Percentiles rank a stretch among this genome's conserved stretches.
phyloP scores from a whole-genome alignment of 1,140 invertebrate species.

The honey bee (Apis mellifera) region DNA sequence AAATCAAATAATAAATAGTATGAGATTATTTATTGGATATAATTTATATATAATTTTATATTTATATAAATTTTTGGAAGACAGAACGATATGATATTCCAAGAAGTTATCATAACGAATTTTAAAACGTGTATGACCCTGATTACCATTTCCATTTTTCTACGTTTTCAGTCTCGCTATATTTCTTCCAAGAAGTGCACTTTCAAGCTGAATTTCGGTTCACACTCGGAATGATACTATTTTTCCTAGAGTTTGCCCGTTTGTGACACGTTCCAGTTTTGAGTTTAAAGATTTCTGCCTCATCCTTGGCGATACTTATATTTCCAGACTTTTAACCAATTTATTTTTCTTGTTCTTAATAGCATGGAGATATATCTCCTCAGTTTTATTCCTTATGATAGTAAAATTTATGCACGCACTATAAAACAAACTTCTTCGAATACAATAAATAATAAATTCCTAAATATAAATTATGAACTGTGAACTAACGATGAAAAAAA shows the following conservation, averaged over 20 bases:
- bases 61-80: no score
- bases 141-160: neutral
- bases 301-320: neutral
- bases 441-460: no score
- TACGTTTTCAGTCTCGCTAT: neutral
- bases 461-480: no score
- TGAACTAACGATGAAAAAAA: no score
- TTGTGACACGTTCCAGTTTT: neutral
- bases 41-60: no score
- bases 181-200: neutral
- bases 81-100: no score
- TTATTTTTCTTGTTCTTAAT: neutral
- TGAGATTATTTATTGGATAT: no score
- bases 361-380: no score
- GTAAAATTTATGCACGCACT: no score
- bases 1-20: no score
- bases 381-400: no score
- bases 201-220: neutral
- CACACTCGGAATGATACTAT: neutral
- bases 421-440: no score
- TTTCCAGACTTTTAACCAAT: neutral
- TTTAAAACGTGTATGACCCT: neutral
- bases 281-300: neutral
- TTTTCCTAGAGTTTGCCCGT: neutral
- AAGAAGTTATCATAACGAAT: neutral